Evolutionary conservation across 2,797 vertebrate species (phyloP).

Genomic region (Scolopax bukidnonensis): DNA sequence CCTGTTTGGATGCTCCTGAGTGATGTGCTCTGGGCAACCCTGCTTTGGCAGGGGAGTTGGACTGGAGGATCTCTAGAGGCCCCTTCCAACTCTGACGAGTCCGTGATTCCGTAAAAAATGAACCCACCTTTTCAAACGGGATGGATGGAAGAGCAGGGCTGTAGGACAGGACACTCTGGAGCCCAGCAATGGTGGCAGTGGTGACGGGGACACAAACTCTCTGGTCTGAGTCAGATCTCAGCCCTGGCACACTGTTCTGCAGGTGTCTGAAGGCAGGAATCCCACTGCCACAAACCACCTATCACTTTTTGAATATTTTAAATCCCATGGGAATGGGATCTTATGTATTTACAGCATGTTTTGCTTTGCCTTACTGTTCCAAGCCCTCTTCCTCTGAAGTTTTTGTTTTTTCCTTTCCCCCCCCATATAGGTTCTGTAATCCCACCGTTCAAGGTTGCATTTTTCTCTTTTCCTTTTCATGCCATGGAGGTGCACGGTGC

Average conservation of each 20-base stretch:
- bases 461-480: neutral
- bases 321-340: neutral
- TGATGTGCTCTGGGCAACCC: too few species aligned
- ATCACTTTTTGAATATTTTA: neutral
- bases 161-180: neutral
- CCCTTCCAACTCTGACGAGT: too few species aligned
- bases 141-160: neutral
- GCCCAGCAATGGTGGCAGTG: neutral
- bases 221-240: neutral
- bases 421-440: neutral
- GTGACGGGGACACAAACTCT: rapidly evolving
- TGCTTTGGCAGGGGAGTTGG: too few species aligned
- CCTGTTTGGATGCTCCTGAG: too few species aligned
- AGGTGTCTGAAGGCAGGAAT: neutral
- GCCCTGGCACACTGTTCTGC: neutral
- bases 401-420: neutral
- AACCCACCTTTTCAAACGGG: rapidly evolving
- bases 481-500: neutral
- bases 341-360: neutral
- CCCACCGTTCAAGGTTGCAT: neutral
- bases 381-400: neutral
- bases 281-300: neutral
- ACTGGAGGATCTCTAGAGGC: too few species aligned
- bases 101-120: neutral
- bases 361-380: neutral